Percentiles rank a stretch among this genome's conserved stretches.
Evolutionary conservation across 2,888 invertebrate genomes (phyloP).

Genomic region (Aromia moschata): DNA sequence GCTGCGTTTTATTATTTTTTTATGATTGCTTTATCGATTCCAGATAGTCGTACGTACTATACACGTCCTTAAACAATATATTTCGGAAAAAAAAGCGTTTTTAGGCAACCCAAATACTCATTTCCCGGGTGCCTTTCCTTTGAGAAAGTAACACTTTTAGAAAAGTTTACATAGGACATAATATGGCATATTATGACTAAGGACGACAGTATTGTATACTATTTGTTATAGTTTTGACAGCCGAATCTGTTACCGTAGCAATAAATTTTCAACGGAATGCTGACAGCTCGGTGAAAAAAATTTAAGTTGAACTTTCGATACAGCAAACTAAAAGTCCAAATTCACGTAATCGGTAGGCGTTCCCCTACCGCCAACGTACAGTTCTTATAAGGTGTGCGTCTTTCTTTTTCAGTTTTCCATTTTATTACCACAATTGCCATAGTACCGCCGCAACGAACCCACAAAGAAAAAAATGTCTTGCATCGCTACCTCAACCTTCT

Average conservation of each 20-base stretch:
- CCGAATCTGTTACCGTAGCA: not conserved
- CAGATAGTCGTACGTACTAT: no score
- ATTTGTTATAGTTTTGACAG: not conserved
- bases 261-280: slow-evolving; percentile 6
- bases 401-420: slow-evolving; percentile 32
- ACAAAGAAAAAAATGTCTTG: slow-evolving; percentile 35
- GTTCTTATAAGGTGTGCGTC: not conserved
- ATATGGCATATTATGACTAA: no score
- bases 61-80: no score
- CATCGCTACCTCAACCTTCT: slow-evolving; percentile 30
- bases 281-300: slow-evolving; percentile 14
- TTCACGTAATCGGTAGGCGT: slow-evolving; percentile 15
- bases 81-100: no score
- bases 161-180: no score
- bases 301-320: slow-evolving; percentile 8
- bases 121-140: no score
- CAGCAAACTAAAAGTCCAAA: slow-evolving; percentile 9
- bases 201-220: no score
- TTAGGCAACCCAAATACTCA: no score
- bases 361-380: not conserved
- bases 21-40: no score
- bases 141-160: no score
- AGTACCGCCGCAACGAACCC: slow-evolving; percentile 19
- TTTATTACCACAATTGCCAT: slow-evolving; percentile 28
- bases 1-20: no score